These are phyloP conservation scores for Agapetus fuscipes DNA, from an alignment of 2,888 invertebrate species.

Conservation along the genomic window DNA sequence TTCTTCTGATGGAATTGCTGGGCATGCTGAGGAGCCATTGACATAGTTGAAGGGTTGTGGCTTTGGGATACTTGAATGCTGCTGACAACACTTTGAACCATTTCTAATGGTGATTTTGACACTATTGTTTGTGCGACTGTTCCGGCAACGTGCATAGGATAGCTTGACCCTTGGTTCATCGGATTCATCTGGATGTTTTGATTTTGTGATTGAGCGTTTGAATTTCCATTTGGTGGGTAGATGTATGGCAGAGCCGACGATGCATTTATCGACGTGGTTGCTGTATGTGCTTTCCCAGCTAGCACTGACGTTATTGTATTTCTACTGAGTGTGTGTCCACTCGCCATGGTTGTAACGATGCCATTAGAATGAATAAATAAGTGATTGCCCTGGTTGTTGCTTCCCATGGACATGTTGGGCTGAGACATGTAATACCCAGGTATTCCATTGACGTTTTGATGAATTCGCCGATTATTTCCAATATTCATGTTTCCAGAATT, in stretches of 20 bases:
- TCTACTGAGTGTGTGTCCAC: conserved; percentile 65
- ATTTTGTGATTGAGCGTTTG: conserved; percentile 10
- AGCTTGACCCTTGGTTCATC: conserved; percentile 38
- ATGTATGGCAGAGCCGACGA: conserved; percentile 27
- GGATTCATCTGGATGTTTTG: conserved; percentile 14
- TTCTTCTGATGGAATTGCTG: conserved; percentile 20
- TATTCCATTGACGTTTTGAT: conserved; percentile 10
- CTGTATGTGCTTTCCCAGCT: conserved; percentile 66
- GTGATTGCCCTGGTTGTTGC: conserved; percentile 10
- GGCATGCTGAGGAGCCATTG: conserved; percentile 24
- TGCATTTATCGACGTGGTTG: conserved; percentile 64
- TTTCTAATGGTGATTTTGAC: conserved; percentile 58
- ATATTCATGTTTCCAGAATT: conserved; percentile 2
- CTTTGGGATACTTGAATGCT: conserved; percentile 51
- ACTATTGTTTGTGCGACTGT: conserved; percentile 45
- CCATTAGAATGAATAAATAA: conserved; percentile 33
- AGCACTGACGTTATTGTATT: conserved; percentile 75
- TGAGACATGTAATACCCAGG: conserved; percentile 14
- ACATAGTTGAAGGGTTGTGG: conserved; percentile 25
- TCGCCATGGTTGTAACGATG: conserved; percentile 47
- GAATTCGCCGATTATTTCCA: conserved; percentile 14
- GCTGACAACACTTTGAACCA: conserved; percentile 69
- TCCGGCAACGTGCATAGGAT: conserved; percentile 39
- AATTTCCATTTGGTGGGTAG: conserved; percentile 14
- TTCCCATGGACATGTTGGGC: conserved; percentile 7